Percentiles rank a stretch among this genome's conserved stretches.
Evolutionary conservation across 2,888 invertebrate species (phyloP).

Genomic region (Chrysopilus asiliformis): DNA sequence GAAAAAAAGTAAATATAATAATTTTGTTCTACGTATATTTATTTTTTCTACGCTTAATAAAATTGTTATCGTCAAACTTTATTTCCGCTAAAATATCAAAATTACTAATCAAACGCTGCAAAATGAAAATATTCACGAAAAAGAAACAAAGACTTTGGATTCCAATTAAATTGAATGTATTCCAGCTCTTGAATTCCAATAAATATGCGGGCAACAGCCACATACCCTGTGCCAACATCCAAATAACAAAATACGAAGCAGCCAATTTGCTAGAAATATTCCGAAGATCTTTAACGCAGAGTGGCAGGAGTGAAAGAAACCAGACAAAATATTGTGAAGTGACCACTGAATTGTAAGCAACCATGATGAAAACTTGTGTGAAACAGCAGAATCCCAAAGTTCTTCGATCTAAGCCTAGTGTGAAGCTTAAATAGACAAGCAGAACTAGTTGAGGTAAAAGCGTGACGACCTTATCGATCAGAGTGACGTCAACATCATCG

Average conservation of each 20-base stretch:
- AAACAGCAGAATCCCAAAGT: conserved; percentile 78
- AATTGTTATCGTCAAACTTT: too few species aligned
- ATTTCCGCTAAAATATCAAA: conserved; percentile 3
- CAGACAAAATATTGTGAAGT: conserved; percentile 97
- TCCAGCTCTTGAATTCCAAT: conserved; percentile 76
- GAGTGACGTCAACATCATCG: conserved; percentile 30
- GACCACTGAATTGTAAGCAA: conserved; percentile 87
- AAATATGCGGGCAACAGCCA: conserved; percentile 89
- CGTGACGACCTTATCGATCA: conserved; percentile 44
- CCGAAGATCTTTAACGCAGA: background rate
- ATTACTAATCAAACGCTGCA: conserved; percentile 37
- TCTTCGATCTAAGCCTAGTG: conserved; percentile 49
- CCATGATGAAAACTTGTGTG: conserved; percentile 71
- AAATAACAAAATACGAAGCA: background rate
- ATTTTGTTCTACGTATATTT: too few species aligned
- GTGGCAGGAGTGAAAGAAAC: conserved; percentile 54
- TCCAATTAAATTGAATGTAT: conserved; percentile 79
- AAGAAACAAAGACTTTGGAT: conserved; percentile 73
- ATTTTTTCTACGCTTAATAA: too few species aligned
- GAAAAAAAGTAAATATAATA: too few species aligned
- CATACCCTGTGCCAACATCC: conserved; percentile 49
- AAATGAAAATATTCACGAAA: conserved; percentile 58
- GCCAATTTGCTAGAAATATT: background rate
- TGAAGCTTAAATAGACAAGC: conserved; percentile 49
- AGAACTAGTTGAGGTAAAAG: conserved; percentile 57